A percentile compares a stretch with the other conserved stretches of the same genome.
Evolutionary conservation across 1,140 invertebrate genomes (phyloP).

Genomic region (Cydia amplana): DNA sequence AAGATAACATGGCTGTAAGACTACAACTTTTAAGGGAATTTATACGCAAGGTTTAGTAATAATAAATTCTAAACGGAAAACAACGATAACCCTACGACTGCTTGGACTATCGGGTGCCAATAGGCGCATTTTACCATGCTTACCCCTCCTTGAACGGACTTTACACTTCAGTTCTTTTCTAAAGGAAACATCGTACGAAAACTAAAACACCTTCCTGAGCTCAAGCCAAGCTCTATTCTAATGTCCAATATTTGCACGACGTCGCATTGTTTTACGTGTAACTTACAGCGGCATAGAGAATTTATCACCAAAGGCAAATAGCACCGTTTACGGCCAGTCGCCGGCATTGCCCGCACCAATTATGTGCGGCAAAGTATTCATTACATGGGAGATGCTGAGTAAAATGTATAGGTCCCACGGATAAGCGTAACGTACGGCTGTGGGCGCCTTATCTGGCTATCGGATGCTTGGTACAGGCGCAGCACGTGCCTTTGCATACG

Average conservation of each 20-base stretch:
- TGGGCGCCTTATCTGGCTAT: constrained; percentile 64
- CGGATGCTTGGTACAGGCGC: constrained; percentile 47
- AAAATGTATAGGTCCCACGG: constrained; percentile 54
- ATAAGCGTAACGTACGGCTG: constrained; percentile 67
- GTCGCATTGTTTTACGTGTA: constrained; percentile 42
- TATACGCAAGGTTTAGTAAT: no score
- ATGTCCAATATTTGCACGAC: constrained; percentile 30
- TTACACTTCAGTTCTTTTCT: background rate
- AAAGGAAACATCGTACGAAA: background rate
- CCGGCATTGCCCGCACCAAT: constrained; percentile 48
- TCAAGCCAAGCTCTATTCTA: constrained; percentile 11
- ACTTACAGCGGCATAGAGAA: constrained; percentile 36
- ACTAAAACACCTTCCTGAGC: constrained; percentile 5
- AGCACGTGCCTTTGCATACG: constrained; percentile 65
- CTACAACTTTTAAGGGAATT: no score
- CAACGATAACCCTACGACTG: no score
- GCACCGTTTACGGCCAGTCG: constrained; percentile 44
- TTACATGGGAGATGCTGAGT: constrained; percentile 59
- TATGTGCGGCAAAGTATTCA: constrained; percentile 60
- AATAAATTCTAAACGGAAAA: no score
- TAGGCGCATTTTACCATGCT: background rate
- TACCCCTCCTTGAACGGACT: background rate
- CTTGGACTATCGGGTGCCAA: no score
- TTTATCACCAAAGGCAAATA: constrained; percentile 49
- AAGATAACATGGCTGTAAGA: no score